A percentile compares a stretch with the other conserved stretches of the same genome.
Evolutionary conservation across 2,888 invertebrate genomes (phyloP).

Genomic region (Harpagoxenus sublaevis): DNA sequence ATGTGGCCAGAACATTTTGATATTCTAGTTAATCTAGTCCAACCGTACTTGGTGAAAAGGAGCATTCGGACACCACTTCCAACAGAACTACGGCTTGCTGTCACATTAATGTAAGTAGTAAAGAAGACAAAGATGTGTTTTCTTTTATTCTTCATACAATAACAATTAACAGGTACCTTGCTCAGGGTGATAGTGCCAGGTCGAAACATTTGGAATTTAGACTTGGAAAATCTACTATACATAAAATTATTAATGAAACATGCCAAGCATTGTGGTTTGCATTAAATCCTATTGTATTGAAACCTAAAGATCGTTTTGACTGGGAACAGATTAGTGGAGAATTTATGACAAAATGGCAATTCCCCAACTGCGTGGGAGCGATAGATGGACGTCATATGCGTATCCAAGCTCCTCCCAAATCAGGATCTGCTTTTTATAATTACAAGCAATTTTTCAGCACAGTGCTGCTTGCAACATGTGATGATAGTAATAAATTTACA

Average conservation of each 20-base stretch:
- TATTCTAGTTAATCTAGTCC: not conserved
- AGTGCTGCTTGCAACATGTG: not conserved
- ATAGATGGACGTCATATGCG: not conserved
- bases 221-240: not conserved
- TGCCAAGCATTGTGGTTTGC: not conserved
- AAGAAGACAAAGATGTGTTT: not conserved
- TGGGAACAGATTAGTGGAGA: not conserved
- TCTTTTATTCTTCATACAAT: not conserved
- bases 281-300: not conserved
- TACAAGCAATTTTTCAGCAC: slow-evolving; percentile 19
- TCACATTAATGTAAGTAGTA: not conserved
- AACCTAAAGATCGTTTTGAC: not conserved
- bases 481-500: not conserved
- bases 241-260: not conserved
- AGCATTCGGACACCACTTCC: not conserved
- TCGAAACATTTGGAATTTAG: slow-evolving; percentile 1
- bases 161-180: not conserved
- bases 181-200: not conserved
- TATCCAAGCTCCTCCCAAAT: not conserved
- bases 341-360: slow-evolving; percentile 9
- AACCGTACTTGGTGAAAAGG: not conserved
- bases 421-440: too few relatives aligned
- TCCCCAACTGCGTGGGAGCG: slow-evolving; percentile 5
- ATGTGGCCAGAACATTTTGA: not conserved
- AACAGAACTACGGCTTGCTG: slow-evolving; percentile 11